Conservation (phyloP, 2,797 vertebrate genomes). For the Urophycis tenuis region DNA sequence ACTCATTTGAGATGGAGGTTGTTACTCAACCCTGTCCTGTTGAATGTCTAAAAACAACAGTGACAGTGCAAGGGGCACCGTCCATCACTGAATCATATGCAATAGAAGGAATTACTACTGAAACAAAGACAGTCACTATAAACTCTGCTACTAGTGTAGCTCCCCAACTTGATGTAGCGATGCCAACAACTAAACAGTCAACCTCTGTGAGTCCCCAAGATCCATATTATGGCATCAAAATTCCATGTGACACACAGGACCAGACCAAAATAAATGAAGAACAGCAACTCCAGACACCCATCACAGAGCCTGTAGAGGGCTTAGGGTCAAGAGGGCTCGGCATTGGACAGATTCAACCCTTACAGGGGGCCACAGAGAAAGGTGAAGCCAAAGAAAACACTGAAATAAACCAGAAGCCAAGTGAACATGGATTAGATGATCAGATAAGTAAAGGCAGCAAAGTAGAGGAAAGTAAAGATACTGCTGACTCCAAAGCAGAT, state of each 20-base stretch:
- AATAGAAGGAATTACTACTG: slow-evolving; percentile 30
- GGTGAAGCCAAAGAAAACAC: slow-evolving; percentile 27
- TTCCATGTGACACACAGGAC: slow-evolving; percentile 44
- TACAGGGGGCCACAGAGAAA: slow-evolving; percentile 34
- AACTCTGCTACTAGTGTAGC: slow-evolving; percentile 29
- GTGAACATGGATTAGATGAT: slow-evolving; percentile 27
- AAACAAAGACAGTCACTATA: slow-evolving; percentile 35
- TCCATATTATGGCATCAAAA: slow-evolving; percentile 37
- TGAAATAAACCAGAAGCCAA: slow-evolving; percentile 30
- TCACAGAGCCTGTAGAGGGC: slow-evolving; percentile 29
- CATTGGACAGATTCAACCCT: background rate
- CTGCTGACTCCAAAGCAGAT: slow-evolving; percentile 34
- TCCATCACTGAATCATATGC: slow-evolving; percentile 35
- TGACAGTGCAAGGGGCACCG: slow-evolving; percentile 36
- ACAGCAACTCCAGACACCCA: slow-evolving; percentile 41
- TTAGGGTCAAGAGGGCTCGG: slow-evolving; percentile 3
- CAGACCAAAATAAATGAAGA: slow-evolving; percentile 40
- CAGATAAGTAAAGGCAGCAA: slow-evolving; percentile 34
- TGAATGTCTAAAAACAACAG: slow-evolving; percentile 64
- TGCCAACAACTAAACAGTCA: slow-evolving; percentile 64
- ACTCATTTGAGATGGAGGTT: slow-evolving; percentile 59
- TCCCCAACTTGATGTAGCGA: slow-evolving; percentile 48
- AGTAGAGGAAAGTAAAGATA: slow-evolving; percentile 34
- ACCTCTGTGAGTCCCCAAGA: slow-evolving; percentile 46
- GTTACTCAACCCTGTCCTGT: slow-evolving; percentile 58